Evolutionary conservation across 2,113 vertebrate genomes (phyloP), one percentile per base, ranked within the genome.

Genomic region (Pelecanus crispus): DNA sequence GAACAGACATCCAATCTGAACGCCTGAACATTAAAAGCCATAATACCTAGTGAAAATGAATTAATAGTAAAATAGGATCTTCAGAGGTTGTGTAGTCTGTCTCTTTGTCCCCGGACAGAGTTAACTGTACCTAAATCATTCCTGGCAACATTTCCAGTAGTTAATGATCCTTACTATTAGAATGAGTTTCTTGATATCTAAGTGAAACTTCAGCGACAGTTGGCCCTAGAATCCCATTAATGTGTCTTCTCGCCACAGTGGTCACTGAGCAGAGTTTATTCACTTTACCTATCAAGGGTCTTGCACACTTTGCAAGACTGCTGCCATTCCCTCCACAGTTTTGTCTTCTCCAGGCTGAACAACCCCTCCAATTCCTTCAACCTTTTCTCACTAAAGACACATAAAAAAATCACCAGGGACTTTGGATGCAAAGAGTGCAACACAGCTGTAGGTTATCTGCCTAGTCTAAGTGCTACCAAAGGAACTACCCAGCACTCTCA

Each of bases 401-500:
- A 63, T 25, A 55, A 79, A 77, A 86, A 96, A 38, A 8, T 44
- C 47, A 45, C 1, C 5, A 4, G 8, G 16, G 10, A 42, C 55
- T 91, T 89, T 67, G 49, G 40, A 63, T 59, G 11, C 22, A 45
- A 66, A 20, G 28, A 83, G 9, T 10, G 34, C 17, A 36, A 36
- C 19, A 3, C 36, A 24, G 11, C 36, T 72, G 31, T 24, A 44
- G 28, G 21, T 68, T 47, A 10, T 61, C 34, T 85, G 15, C 42
- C 17, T 14, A 8, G n/a, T 19, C 25, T 13, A 25, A 72, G 17
- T 25, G 29, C 34, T 85, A 59, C 17, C 44, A 75, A 67, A 63
- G 1, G 1, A 91, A 40, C 24, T 19, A 25, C 7, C 3, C 2
- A 15, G 19, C 0, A 1, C 58, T 38, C 44, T 67, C 56, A 82